These are phyloP conservation scores for Pristionchus exspectatus DNA, from an alignment of 2,888 invertebrate species.

Conservation along the genomic window DNA sequence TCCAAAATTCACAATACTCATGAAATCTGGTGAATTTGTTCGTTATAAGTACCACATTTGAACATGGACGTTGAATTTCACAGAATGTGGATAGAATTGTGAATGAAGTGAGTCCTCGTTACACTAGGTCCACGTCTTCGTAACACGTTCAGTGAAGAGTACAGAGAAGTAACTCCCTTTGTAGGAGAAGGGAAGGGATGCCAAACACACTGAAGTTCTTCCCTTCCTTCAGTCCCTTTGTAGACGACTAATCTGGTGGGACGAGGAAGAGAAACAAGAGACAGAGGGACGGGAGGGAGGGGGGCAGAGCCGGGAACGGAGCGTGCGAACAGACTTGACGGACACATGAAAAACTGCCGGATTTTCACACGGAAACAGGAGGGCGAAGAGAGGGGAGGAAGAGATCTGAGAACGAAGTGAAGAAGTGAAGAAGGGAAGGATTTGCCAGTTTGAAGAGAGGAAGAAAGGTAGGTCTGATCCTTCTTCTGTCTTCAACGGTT, in stretches of 20 bases:
- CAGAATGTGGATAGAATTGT: too few species aligned
- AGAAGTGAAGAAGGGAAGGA: neutral
- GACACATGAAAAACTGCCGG: conserved; percentile 6
- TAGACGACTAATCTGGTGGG: neutral
- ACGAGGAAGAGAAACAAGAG: neutral
- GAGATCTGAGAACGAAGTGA: conserved; percentile 21
- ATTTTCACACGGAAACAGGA: conserved; percentile 42
- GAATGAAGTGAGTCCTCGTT: too few species aligned
- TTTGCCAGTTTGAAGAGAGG: neutral
- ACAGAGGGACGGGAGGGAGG: neutral
- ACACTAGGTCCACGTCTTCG: too few species aligned
- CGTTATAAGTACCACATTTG: too few species aligned
- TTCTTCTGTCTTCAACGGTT: neutral
- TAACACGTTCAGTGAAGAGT: neutral
- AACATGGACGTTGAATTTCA: too few species aligned
- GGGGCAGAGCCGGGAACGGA: neutral
- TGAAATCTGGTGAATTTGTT: too few species aligned
- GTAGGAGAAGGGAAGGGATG: neutral
- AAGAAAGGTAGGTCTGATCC: neutral
- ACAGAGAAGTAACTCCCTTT: neutral
- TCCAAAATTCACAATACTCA: too few species aligned
- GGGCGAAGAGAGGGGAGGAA: neutral
- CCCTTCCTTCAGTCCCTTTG: neutral
- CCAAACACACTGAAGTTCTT: neutral
- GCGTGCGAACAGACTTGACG: conserved; percentile 24